Evolutionary conservation across 2,797 vertebrate genomes (phyloP), one percentile per base, ranked within the genome.

Genomic region (Amazona finschi): DNA sequence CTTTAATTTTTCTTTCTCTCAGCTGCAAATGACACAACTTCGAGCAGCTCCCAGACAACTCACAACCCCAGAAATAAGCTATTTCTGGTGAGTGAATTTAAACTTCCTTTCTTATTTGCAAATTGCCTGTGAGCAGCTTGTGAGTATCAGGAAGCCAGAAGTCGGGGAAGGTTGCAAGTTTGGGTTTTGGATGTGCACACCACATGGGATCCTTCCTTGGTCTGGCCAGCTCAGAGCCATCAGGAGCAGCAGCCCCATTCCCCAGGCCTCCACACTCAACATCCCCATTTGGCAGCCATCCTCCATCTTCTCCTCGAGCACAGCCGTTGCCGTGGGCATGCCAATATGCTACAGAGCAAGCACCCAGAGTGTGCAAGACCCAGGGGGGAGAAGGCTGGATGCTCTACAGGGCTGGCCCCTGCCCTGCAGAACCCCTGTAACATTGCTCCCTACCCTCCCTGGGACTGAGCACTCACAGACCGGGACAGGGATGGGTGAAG

Each of bases 41-140:
- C 15, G 43, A 96, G 93, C 89, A 86, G 93, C 85, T 97, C 69
- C 19, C 93, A 96, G 91, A 94, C 91, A 97, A 90, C 91, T 89
- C 92, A 66, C 91, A 96, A 95, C 91, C 70, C 64, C 92, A 96
- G 82, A 74, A 95, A 85, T 64, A 25, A 91, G 87, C 82, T 90
- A 67, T 94, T 95, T 94, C 88, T 94, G 91, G 61, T 18, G 55
- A 72, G 2, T 7, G 78, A 83, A 85, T 95, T 95, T 91, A 65
- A 94, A 83, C 86, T 77, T 61, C 91, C 66, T 88, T 76, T 81
- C 90, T 91, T 75, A 83, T 77, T 95, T 94, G 91, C 95, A 96
- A 85, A 62, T 89, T 72, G 79, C 87, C 77, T 69, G 62, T 3
- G 53, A 95, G 90, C 91, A 92, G 86, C 89, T 90, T 79, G 84